Conservation (phyloP, 1,140 invertebrate species). For the Drosophila repletoides region DNA sequence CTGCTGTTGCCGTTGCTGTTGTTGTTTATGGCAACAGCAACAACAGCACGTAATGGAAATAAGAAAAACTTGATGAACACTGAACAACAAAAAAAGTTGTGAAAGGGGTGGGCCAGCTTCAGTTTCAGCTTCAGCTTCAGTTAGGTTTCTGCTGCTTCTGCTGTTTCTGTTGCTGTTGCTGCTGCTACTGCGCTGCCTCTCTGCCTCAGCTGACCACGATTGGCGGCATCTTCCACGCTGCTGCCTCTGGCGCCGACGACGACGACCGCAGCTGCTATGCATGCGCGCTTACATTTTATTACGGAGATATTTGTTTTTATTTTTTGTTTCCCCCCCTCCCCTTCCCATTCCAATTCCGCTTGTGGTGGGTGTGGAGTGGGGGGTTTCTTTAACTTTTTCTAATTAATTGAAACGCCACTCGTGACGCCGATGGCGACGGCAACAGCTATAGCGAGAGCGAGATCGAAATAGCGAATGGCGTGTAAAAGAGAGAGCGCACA, state of each 20-base stretch:
- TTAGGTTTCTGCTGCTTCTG: conserved; percentile 20
- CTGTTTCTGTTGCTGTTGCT: background rate
- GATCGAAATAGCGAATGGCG: background rate
- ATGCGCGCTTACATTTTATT: conserved; percentile 78
- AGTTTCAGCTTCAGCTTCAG: too few relatives aligned
- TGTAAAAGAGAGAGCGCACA: too few relatives aligned
- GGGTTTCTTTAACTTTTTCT: conserved; percentile 79
- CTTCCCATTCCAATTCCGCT: conserved; percentile 22
- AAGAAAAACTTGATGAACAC: conserved; percentile 80
- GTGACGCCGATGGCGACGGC: conserved; percentile 42
- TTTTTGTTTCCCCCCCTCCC: conserved; percentile 31
- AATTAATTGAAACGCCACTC: conserved; percentile 80
- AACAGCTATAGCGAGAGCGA: conserved; percentile 4
- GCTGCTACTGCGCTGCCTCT: background rate
- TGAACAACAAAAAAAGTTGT: conserved; percentile 65
- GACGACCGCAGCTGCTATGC: conserved; percentile 35
- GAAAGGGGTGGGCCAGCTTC: conserved; percentile 70
- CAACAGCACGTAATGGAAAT: conserved; percentile 66
- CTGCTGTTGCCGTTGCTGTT: conserved; percentile 11
- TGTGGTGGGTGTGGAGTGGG: background rate
- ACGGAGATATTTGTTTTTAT: conserved; percentile 71
- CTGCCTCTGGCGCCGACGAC: conserved; percentile 39
- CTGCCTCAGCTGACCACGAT: conserved; percentile 55
- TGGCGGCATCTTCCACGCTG: conserved; percentile 69
- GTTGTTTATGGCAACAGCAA: conserved; percentile 56